A percentile compares a stretch with the other conserved stretches of the same genome.
phyloP scores from a whole-genome alignment of 2,888 invertebrate genomes.

The Epinotia ramella region DNA sequence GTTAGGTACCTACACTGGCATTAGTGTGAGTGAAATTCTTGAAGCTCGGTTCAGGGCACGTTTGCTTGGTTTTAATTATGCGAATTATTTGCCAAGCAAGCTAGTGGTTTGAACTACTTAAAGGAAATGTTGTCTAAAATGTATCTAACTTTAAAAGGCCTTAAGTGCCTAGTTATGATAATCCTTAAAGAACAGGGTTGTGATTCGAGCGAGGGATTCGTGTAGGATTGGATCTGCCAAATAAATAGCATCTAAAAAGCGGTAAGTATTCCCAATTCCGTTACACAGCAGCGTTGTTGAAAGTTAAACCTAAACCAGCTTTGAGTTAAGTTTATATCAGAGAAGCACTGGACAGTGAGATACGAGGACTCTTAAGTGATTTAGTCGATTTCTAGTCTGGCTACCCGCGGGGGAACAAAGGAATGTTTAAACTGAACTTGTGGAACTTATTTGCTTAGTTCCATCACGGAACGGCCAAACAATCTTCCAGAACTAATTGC shows the following conservation, averaged over 20 bases:
- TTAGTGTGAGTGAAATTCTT: neutral
- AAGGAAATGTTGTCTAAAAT: slow-evolving; percentile 10
- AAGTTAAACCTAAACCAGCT: neutral
- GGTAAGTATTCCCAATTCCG: slow-evolving; percentile 1
- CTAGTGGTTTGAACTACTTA: slow-evolving; percentile 12
- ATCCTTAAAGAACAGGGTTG: neutral
- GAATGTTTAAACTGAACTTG: slow-evolving; percentile 17
- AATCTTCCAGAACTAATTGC: slow-evolving; percentile 32
- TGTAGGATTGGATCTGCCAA: slow-evolving; percentile 13
- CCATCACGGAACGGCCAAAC: slow-evolving; percentile 9
- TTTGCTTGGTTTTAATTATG: slow-evolving; percentile 8
- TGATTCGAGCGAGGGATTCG: neutral
- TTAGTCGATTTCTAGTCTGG: neutral
- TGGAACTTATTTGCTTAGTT: slow-evolving; percentile 30
- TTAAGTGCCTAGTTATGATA: neutral
- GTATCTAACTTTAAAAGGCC: neutral
- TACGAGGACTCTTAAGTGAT: slow-evolving; percentile 5
- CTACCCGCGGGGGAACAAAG: slow-evolving; percentile 10
- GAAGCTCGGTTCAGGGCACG: neutral
- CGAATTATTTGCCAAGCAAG: slow-evolving; percentile 18
- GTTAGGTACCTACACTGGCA: too few species aligned
- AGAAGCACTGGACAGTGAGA: neutral
- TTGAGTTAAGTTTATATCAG: neutral
- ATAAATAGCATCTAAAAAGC: slow-evolving; percentile 8
- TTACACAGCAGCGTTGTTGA: neutral